phyloP scores from a whole-genome alignment of 2,888 invertebrate genomes.

The Rotaria macrura region DNA sequence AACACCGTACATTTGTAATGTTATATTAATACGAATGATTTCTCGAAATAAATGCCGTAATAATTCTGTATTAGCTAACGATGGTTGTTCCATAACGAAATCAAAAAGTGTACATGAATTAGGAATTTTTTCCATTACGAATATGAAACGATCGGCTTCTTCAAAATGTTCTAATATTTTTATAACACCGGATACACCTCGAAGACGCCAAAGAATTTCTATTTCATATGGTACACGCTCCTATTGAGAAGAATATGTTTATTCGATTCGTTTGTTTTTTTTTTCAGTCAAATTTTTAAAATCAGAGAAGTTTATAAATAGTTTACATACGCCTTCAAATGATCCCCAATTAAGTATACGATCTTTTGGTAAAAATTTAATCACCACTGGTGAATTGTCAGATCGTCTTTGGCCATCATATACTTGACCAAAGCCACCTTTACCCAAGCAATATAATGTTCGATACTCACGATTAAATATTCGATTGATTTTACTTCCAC shows the following conservation, averaged over 20 bases:
- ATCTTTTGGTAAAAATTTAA: not conserved
- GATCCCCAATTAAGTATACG: conserved; percentile 12
- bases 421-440: not conserved
- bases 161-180: conserved; percentile 20
- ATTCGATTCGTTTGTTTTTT: too few species aligned
- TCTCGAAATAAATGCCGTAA: not conserved
- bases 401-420: not conserved
- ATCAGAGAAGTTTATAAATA: too few species aligned
- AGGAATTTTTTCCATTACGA: not conserved
- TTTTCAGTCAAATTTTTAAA: too few species aligned
- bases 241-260: not conserved
- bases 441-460: not conserved
- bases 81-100: not conserved
- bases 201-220: conserved; percentile 5
- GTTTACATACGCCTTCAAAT: conserved; percentile 5
- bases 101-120: conserved; percentile 1
- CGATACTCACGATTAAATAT: not conserved
- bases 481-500: not conserved
- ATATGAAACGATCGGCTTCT: not conserved
- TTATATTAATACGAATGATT: conserved; percentile 10
- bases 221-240: conserved; percentile 21
- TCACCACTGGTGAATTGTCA: not conserved
- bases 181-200: conserved; percentile 3
- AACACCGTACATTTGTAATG: conserved; percentile 13
- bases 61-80: not conserved